These are phyloP conservation scores for Hetaerina titia DNA, from an alignment of 2,888 invertebrate species.

Conservation along the genomic window DNA sequence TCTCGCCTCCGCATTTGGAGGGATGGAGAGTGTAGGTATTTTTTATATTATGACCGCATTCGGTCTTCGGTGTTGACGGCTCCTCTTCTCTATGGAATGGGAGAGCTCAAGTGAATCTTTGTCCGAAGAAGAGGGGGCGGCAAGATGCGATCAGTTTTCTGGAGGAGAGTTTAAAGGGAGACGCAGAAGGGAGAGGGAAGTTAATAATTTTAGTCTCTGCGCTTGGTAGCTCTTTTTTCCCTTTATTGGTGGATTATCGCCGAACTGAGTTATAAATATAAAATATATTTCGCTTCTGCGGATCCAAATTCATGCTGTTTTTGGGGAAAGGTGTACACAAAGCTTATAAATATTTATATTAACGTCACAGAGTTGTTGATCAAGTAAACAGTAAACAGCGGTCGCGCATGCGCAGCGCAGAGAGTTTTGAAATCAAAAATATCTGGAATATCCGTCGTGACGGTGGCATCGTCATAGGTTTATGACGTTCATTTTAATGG, in stretches of 20 bases:
- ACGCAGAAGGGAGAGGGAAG: background rate
- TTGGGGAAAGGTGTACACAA: background rate
- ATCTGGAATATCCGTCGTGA: background rate
- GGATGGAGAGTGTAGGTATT: background rate
- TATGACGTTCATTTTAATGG: background rate
- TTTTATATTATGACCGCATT: background rate
- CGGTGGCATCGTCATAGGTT: background rate
- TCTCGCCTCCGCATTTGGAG: background rate
- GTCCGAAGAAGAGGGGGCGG: background rate
- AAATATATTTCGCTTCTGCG: background rate
- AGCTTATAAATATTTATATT: background rate
- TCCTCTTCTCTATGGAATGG: background rate
- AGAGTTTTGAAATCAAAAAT: background rate
- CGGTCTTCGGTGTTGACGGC: background rate
- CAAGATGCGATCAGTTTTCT: background rate
- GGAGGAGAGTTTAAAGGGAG: background rate
- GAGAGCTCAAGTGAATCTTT: background rate
- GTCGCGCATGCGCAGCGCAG: slow-evolving; percentile 77
- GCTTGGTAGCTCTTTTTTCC: background rate
- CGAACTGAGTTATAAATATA: background rate
- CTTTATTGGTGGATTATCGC: background rate
- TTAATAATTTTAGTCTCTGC: background rate
- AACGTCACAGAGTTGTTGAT: background rate
- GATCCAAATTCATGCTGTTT: background rate
- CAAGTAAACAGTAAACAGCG: slow-evolving; percentile 16